Base-by-base conservation (phyloP, 2,888 invertebrate genomes). In the Caradrina clavipalpis region DNA sequence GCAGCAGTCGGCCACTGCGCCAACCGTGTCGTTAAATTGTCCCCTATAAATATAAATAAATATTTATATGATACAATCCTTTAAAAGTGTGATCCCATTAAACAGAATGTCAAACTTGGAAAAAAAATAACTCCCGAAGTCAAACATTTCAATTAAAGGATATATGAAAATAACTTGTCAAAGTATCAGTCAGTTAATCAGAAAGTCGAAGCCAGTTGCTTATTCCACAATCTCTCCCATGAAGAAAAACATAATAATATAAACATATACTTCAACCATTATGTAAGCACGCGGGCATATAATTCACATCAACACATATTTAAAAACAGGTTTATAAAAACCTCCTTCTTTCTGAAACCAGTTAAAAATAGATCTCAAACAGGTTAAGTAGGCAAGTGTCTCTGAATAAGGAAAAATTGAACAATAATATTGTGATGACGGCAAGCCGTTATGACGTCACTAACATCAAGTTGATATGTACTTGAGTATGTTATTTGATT, bases 331-430 rank as follows among this genome's bases (percentile, higher is more conserved):
- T 42, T 11, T 35, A 42, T 63, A 56, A 49, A n/a, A n/a, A n/a
- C n/a, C n/a, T n/a, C n/a, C n/a, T n/a, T n/a, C n/a, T n/a, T n/a
- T n/a, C n/a, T n/a, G n/a, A n/a, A n/a, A n/a, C n/a, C n/a, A n/a
- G n/a, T n/a, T n/a, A n/a, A n/a, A 76, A 51, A 73, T 51, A 67
- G 42, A 62, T 21, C 19, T 55, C 31, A 50, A 76, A 62, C 70
- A 47, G 58, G 75, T 74, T 57, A 31, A 39, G 21, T 22, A n/a
- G 60, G 21, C 35, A 22, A 62, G 54, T 74, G 69, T 22, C 10
- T 56, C n/a, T 13, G 53, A 51, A 69, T 31, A 51, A 80, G 78
- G 78, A 80, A 80, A 80, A 78, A 63, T 56, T 35, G 42, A 54
- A 60, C 63, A 63, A 53, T 69, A 64, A 63, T 62, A 65, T 57